Conservation (phyloP, 53 echinoderm and acorn worm species). For the Luidia sarsii region DNA sequence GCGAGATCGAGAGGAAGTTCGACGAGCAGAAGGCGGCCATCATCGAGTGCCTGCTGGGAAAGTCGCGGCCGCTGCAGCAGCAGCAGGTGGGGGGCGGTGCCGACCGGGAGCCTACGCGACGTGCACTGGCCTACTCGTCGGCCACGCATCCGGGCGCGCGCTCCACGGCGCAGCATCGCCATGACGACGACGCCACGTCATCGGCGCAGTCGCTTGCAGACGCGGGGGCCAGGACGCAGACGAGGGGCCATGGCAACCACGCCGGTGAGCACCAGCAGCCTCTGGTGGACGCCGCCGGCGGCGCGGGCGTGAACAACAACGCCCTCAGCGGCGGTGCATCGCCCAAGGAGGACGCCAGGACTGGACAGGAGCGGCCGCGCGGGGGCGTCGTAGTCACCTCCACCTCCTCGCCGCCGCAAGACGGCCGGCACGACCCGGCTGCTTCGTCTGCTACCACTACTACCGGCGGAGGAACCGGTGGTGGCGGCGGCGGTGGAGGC, state of each 20-base stretch:
- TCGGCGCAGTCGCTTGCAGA: background rate
- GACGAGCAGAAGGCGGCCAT: conserved; percentile 87
- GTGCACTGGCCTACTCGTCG: background rate
- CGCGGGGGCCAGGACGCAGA: background rate
- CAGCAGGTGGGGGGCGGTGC: background rate
- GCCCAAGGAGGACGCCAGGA: background rate
- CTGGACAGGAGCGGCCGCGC: conserved; percentile 4
- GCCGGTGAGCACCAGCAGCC: conserved; percentile 19
- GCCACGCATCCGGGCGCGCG: conserved; percentile 9
- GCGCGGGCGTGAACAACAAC: conserved; percentile 1
- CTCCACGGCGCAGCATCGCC: conserved; percentile 2
- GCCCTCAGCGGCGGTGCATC: conserved; percentile 20
- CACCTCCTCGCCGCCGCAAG: conserved; percentile 49
- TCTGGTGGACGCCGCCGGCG: conserved; percentile 18
- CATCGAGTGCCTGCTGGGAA: conserved; percentile 67
- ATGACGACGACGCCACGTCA: background rate
- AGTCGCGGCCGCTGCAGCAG: conserved; percentile 33
- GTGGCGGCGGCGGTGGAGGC: no score
- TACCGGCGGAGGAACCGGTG: no score
- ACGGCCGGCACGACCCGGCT: conserved; percentile 22
- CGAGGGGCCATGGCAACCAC: conserved; percentile 1
- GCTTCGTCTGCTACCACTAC: no score
- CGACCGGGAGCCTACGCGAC: background rate
- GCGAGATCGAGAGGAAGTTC: conserved; percentile 79
- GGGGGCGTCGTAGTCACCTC: conserved; percentile 48